Conservation (phyloP, 2,888 invertebrate genomes). For the Orgyia antiqua region DNA sequence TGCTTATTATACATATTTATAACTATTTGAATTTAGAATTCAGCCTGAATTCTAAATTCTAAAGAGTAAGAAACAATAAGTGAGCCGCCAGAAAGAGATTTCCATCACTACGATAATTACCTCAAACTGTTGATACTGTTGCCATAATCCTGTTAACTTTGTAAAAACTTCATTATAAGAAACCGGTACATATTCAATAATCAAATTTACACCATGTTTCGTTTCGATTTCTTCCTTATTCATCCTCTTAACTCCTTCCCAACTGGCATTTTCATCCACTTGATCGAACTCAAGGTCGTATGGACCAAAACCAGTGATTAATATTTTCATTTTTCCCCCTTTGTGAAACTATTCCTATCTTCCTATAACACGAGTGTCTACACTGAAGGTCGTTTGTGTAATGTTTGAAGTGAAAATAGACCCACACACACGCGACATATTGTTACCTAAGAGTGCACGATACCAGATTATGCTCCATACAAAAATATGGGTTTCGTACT, state of each 20-base stretch:
- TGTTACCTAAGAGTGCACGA: too few relatives aligned
- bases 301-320: constrained; percentile 89
- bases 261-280: constrained; percentile 86
- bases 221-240: constrained; percentile 51
- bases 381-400: neutral
- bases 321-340: constrained; percentile 36
- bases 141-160: neutral
- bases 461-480: too few relatives aligned
- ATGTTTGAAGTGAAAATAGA: neutral
- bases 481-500: too few relatives aligned
- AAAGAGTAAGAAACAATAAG: too few relatives aligned
- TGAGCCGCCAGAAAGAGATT: too few relatives aligned
- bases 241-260: constrained; percentile 85
- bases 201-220: neutral
- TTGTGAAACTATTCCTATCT: neutral
- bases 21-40: too few relatives aligned
- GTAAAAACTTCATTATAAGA: neutral
- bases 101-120: too few relatives aligned
- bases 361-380: neutral
- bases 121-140: neutral
- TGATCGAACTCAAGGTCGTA: constrained; percentile 64
- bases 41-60: too few relatives aligned
- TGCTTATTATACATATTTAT: too few relatives aligned
- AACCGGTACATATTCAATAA: neutral
- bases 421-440: too few relatives aligned